A percentile compares a stretch with the other conserved stretches of the same genome.
These are phyloP conservation scores for Drosophila pseudotalamancana DNA, from an alignment of 2,888 invertebrate genomes.

Conservation along the genomic window DNA sequence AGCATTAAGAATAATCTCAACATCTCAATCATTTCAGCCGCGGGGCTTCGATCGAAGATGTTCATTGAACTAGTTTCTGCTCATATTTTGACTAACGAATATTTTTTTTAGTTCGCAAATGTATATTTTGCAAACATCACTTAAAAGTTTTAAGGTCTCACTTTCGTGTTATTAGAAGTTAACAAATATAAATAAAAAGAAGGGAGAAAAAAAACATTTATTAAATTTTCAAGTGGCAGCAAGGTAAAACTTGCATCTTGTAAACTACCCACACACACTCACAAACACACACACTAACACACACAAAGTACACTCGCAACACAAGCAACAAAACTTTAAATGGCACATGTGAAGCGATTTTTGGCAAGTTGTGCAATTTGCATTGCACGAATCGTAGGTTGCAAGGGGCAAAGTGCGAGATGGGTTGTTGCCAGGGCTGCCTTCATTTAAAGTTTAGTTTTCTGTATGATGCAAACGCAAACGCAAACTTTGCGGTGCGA, in stretches of 20 bases:
- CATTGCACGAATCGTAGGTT: slow-evolving; percentile 25
- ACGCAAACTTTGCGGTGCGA: slow-evolving; percentile 50
- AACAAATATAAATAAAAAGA: slow-evolving; percentile 16
- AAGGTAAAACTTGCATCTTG: slow-evolving; percentile 44
- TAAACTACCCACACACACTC: slow-evolving; percentile 41
- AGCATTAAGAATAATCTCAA: no score
- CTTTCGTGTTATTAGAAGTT: slow-evolving; percentile 43
- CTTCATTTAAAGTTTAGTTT: slow-evolving; percentile 53
- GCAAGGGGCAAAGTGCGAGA: neutral
- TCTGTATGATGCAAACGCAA: slow-evolving; percentile 42
- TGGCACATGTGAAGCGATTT: slow-evolving; percentile 78
- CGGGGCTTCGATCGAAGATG: no score
- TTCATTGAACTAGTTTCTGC: neutral
- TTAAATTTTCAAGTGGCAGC: slow-evolving; percentile 74
- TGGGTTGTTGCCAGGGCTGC: neutral
- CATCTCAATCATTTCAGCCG: no score
- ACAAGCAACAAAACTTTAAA: slow-evolving; percentile 63
- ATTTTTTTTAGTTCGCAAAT: neutral
- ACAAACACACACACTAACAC: slow-evolving; percentile 8
- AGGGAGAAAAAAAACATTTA: slow-evolving; percentile 51
- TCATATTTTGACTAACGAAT: slow-evolving; percentile 22
- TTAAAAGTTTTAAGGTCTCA: slow-evolving; percentile 59
- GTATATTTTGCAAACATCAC: slow-evolving; percentile 61
- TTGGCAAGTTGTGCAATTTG: slow-evolving; percentile 79
- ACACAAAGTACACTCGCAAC: neutral